Evolutionary conservation across 2,113 vertebrate species (phyloP).

Genomic region (Delphinapterus leucas): DNA sequence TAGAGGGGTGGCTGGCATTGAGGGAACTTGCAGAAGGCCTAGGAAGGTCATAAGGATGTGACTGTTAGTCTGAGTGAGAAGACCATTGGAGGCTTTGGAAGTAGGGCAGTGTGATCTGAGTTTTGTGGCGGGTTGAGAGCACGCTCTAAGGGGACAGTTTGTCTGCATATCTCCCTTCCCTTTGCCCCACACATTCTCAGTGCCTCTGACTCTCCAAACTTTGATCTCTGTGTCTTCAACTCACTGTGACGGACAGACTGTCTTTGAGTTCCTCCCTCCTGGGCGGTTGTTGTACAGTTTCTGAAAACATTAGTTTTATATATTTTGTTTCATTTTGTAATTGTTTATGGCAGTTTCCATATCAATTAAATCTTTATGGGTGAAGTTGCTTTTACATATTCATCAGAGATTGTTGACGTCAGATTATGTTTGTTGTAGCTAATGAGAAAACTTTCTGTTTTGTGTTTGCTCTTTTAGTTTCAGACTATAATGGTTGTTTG

Average conservation of each 20-base stretch:
- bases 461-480: not conserved
- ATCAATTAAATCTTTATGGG: not conserved
- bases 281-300: not conserved
- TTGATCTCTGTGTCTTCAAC: not conserved
- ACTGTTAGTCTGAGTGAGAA: not conserved
- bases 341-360: not conserved
- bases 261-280: not conserved
- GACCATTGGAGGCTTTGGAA: not conserved
- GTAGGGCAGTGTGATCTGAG: accelerated
- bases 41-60: not conserved
- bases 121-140: not conserved
- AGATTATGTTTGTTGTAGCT: not conserved
- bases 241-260: not conserved
- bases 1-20: not conserved
- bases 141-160: not conserved
- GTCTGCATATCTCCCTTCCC: not conserved
- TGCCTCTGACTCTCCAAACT: not conserved
- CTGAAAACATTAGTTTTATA: not conserved
- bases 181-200: not conserved
- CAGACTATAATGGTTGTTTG: not conserved
- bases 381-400: not conserved
- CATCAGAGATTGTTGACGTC: not conserved
- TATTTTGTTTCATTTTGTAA: not conserved
- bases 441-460: not conserved
- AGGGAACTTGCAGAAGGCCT: not conserved